These are phyloP conservation scores for Rhynchomys soricoides DNA, from an alignment of 2,113 vertebrate species.

Conservation along the genomic window DNA sequence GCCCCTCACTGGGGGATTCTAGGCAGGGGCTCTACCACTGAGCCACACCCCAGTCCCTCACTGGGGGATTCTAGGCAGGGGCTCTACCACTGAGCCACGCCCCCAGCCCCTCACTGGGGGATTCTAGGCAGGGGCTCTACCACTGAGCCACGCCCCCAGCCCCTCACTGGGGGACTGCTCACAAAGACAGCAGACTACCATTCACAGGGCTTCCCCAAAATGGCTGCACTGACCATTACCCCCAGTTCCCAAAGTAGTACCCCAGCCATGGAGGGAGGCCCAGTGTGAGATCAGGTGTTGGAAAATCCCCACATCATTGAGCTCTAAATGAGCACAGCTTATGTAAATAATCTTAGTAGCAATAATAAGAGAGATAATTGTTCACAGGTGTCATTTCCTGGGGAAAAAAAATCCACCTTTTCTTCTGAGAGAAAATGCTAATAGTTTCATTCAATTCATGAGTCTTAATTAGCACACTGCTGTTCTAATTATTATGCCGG, in stretches of 20 bases:
- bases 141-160: neutral
- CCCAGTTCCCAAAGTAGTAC: neutral
- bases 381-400: constrained; percentile 72
- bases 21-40: neutral
- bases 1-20: neutral
- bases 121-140: neutral
- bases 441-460: constrained; percentile 74
- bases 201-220: neutral
- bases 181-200: neutral
- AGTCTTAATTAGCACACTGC: constrained; percentile 75
- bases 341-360: constrained; percentile 75
- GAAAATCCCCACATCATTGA: constrained; percentile 1
- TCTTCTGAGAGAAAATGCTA: constrained; percentile 73
- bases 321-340: constrained; percentile 57
- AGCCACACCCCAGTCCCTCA: no score
- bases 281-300: constrained; percentile 47
- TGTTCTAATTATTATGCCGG: constrained; percentile 66
- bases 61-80: neutral
- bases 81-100: neutral
- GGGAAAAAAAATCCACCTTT: constrained; percentile 49
- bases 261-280: neutral
- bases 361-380: constrained; percentile 70
- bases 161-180: neutral
- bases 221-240: neutral
- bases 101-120: neutral